Conservation (phyloP, 1,140 invertebrate species). For the Lepidurus arcticus region DNA sequence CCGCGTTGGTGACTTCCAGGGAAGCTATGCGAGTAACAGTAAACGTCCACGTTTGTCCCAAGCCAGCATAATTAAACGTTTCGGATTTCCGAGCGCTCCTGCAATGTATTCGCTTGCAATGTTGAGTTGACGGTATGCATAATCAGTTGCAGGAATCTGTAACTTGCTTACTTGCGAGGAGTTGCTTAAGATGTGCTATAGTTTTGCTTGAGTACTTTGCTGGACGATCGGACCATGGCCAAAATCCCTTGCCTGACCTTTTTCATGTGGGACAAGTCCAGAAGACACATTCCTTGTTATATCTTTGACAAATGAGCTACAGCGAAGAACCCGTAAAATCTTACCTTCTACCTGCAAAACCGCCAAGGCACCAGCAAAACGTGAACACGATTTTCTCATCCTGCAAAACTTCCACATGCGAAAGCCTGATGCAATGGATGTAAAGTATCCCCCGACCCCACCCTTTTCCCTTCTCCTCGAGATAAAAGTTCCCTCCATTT, state of each 20-base stretch:
- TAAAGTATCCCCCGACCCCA: too few relatives aligned
- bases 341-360: not conserved
- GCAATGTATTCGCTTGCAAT: not conserved
- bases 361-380: not conserved
- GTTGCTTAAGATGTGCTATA: too few relatives aligned
- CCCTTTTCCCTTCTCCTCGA: too few relatives aligned
- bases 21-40: not conserved
- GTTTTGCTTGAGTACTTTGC: too few relatives aligned
- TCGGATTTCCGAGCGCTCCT: slow-evolving; percentile 11
- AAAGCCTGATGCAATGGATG: not conserved
- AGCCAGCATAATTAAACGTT: not conserved
- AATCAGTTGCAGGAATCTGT: slow-evolving; percentile 10
- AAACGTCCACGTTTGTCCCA: not conserved
- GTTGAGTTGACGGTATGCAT: slow-evolving; percentile 5
- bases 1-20: too few relatives aligned
- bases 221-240: too few relatives aligned
- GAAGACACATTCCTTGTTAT: not conserved
- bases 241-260: too few relatives aligned
- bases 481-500: too few relatives aligned
- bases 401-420: not conserved
- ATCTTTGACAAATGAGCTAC: slow-evolving; percentile 7
- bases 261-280: not conserved
- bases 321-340: not conserved
- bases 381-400: not conserved
- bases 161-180: not conserved